Conservation (phyloP, 30 jellyfish, hydroid and myxozoan species). For the Clytia hemisphaerica region DNA sequence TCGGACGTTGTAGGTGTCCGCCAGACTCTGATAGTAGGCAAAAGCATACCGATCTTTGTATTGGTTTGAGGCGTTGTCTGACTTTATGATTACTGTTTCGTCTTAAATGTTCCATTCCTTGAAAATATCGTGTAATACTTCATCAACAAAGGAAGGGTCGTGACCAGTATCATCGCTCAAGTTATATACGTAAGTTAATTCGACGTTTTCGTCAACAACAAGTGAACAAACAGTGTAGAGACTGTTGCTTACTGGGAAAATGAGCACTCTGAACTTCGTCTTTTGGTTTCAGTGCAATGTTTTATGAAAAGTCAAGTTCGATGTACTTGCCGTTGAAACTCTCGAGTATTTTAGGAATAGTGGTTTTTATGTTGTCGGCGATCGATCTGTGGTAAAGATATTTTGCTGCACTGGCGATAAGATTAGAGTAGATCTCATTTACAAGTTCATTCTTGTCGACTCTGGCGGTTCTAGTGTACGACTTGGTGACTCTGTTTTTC, state of each 20-base stretch:
- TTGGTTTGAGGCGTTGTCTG: conserved; percentile 9
- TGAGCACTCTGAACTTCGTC: too few relatives aligned
- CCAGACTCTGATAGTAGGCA: neutral
- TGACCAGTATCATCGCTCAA: conserved; percentile 23
- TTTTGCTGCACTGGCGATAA: neutral
- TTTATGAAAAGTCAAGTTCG: too few relatives aligned
- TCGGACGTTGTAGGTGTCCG: neutral
- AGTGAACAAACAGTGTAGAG: conserved; percentile 1
- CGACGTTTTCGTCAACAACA: neutral
- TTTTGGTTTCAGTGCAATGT: too few relatives aligned
- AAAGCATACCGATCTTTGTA: neutral
- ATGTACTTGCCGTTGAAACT: too few relatives aligned
- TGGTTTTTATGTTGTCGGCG: too few relatives aligned
- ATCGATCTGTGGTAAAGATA: neutral
- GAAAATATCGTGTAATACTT: conserved; percentile 15
- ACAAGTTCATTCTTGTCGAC: too few relatives aligned
- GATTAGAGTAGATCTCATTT: too few relatives aligned
- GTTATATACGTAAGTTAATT: neutral
- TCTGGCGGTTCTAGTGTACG: too few relatives aligned
- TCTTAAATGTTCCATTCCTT: conserved; percentile 2
- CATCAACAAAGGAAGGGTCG: conserved; percentile 22
- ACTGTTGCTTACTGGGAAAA: neutral
- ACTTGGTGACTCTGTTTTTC: too few relatives aligned
- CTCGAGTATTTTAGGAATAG: too few relatives aligned
- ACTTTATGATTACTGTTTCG: conserved; percentile 3